Conservation (phyloP, 1,140 invertebrate genomes). For the Drosophila pectinifera region DNA sequence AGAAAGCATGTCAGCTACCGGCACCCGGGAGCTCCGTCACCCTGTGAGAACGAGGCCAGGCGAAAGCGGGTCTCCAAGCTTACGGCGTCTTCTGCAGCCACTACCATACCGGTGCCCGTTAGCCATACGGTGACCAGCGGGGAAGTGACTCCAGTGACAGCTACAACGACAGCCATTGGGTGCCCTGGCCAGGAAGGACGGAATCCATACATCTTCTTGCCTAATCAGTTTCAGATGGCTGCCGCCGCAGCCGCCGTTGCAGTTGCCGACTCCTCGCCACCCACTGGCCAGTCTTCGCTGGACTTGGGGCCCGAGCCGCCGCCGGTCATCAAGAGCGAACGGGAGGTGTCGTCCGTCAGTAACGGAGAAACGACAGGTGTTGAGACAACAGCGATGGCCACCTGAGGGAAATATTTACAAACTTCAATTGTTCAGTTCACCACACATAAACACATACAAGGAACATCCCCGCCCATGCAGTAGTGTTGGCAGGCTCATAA, state of each 20-base stretch:
- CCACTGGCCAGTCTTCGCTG: slow-evolving; percentile 35
- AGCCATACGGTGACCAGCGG: slow-evolving; percentile 63
- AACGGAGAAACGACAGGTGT: slow-evolving; percentile 47
- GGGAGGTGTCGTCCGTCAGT: slow-evolving; percentile 38
- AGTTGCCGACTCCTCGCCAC: slow-evolving; percentile 59
- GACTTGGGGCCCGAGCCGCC: slow-evolving; percentile 55
- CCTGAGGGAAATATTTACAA: slow-evolving; percentile 23
- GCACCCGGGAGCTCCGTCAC: slow-evolving; percentile 87
- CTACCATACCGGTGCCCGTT: slow-evolving; percentile 22
- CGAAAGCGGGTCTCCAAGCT: slow-evolving; percentile 77
- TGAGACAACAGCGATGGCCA: slow-evolving; percentile 37
- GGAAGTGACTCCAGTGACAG: slow-evolving; percentile 27
- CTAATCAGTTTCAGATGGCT: slow-evolving; percentile 83
- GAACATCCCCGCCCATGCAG: slow-evolving; percentile 23
- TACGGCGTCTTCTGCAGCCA: slow-evolving; percentile 28
- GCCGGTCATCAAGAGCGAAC: slow-evolving; percentile 50
- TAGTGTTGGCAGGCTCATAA: slow-evolving; percentile 4
- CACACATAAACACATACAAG: slow-evolving; percentile 26
- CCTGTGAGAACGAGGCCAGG: slow-evolving; percentile 80
- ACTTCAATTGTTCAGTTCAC: slow-evolving; percentile 37
- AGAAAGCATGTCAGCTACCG: slow-evolving; percentile 95
- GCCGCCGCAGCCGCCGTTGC: slow-evolving; percentile 74
- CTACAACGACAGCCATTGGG: slow-evolving; percentile 12
- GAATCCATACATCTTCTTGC: slow-evolving; percentile 79
- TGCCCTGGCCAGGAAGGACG: slow-evolving; percentile 20